Evolutionary conservation across 2,888 invertebrate species (phyloP).

Genomic region (Bugula neritina): DNA sequence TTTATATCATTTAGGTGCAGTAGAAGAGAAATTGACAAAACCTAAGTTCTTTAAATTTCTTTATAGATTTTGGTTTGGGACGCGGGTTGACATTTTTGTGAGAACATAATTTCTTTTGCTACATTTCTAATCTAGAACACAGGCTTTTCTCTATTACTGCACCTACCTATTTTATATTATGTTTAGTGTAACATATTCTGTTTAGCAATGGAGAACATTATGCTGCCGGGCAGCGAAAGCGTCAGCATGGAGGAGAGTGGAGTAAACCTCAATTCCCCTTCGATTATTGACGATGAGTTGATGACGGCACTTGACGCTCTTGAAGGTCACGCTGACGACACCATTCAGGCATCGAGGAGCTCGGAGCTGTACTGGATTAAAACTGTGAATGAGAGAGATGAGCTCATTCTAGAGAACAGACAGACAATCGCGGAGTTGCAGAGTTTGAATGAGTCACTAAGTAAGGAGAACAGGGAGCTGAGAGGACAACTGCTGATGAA

Average conservation of each 20-base stretch:
- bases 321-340: conserved; percentile 17
- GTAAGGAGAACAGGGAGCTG: conserved; percentile 4
- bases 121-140: too few species aligned
- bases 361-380: conserved; percentile 17
- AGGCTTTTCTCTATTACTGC: too few species aligned
- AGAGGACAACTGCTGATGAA: not conserved
- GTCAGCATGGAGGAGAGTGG: not conserved
- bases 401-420: conserved; percentile 13
- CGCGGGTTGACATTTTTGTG: too few species aligned
- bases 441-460: not conserved
- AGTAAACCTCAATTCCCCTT: not conserved
- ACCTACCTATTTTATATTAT: too few species aligned
- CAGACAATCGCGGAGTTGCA: conserved; percentile 12
- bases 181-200: too few species aligned
- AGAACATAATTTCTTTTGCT: too few species aligned
- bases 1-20: too few species aligned
- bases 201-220: not conserved
- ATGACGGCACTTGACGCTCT: conserved; percentile 19
- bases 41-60: too few species aligned
- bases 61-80: too few species aligned
- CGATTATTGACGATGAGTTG: not conserved
- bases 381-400: conserved; percentile 23
- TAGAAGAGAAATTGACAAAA: too few species aligned
- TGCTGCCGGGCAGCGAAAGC: not conserved
- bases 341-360: conserved; percentile 1